Evolutionary conservation across 1,140 invertebrate genomes (phyloP).

Genomic region (Hylaeus anthracinus): DNA sequence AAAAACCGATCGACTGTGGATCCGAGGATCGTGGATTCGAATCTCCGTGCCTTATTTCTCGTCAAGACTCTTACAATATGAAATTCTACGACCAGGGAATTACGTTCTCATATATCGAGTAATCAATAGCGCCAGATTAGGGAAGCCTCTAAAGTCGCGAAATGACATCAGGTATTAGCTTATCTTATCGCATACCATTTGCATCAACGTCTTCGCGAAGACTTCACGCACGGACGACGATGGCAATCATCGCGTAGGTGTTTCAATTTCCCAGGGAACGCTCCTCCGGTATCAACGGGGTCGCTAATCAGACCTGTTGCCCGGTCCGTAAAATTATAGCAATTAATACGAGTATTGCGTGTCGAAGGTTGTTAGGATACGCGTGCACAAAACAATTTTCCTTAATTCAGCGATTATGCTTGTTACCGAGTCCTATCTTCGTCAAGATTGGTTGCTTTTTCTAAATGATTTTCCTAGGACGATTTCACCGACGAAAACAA

Average conservation of each 20-base stretch:
- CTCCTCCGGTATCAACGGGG: no score
- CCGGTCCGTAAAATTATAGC: constrained; percentile 9
- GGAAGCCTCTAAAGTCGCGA: constrained; percentile 18
- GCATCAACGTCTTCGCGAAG: not conserved
- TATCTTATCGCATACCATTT: not conserved
- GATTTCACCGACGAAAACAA: no score
- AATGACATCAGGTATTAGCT: constrained; percentile 6
- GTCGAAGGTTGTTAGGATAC: constrained; percentile 1
- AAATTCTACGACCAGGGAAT: no score
- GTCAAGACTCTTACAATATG: no score
- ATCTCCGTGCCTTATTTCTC: no score
- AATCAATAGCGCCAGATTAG: constrained; percentile 14
- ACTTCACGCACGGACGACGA: not conserved
- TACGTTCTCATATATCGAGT: not conserved
- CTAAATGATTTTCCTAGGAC: not conserved
- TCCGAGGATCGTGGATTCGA: no score
- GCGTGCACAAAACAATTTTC: not conserved
- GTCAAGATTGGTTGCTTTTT: not conserved
- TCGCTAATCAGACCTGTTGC: constrained; percentile 38
- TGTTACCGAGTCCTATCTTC: not conserved
- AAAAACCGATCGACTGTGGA: no score
- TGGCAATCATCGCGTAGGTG: not conserved
- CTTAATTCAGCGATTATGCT: not conserved
- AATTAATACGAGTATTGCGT: constrained; percentile 44
- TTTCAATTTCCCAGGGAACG: not conserved